Evolutionary conservation across 1,140 invertebrate species (phyloP).

Genomic region (Luehdorfia chinensis): DNA sequence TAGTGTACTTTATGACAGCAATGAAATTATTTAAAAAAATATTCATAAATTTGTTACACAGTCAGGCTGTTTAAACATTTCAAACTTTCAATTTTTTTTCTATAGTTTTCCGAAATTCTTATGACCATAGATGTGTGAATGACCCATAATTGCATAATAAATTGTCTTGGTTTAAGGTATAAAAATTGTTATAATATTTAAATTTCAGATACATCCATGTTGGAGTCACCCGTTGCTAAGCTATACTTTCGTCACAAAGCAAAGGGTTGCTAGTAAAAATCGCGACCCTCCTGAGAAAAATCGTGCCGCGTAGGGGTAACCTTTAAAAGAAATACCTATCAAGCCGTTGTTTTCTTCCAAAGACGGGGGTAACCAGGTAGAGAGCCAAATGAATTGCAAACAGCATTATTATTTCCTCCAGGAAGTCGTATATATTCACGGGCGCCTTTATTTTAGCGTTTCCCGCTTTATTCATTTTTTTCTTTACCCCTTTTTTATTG

Average conservation of each 20-base stretch:
- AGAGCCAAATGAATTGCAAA: conserved; percentile 75
- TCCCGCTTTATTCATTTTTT: conserved; percentile 71
- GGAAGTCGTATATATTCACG: conserved; percentile 75
- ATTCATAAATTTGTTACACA: too few relatives aligned
- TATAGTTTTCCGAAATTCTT: too few relatives aligned
- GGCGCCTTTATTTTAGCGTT: conserved; percentile 73
- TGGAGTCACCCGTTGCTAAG: conserved; percentile 41
- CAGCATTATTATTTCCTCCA: conserved; percentile 76
- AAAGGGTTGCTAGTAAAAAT: conserved; percentile 71
- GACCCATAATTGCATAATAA: too few relatives aligned
- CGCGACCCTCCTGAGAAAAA: conserved; percentile 61
- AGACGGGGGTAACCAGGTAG: conserved; percentile 69
- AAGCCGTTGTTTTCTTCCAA: conserved; percentile 62
- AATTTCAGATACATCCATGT: conserved; percentile 39
- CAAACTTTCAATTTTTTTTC: too few relatives aligned
- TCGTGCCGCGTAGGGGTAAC: conserved; percentile 42
- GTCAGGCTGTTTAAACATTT: too few relatives aligned
- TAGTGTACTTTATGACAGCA: neutral
- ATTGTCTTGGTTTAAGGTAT: too few relatives aligned
- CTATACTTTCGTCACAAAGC: conserved; percentile 62
- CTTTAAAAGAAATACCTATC: conserved; percentile 45
- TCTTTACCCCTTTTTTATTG: conserved; percentile 68
- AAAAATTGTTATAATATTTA: neutral
- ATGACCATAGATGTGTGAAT: too few relatives aligned
- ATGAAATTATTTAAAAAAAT: too few relatives aligned